Conservation (phyloP, 1,140 invertebrate genomes). For the Bombus sibiricus region DNA sequence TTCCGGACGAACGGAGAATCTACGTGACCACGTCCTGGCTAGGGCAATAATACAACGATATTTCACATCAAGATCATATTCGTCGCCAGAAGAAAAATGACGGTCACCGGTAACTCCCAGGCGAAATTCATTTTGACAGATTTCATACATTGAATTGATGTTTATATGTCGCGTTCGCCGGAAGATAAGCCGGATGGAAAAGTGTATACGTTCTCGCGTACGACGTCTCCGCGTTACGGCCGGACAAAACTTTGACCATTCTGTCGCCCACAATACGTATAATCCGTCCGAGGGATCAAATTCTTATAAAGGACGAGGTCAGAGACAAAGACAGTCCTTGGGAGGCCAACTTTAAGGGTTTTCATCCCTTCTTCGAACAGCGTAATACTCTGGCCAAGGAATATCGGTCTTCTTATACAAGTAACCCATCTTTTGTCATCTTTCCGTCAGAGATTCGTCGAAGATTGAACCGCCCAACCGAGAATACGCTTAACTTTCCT, state of each 20-base stretch:
- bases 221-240: background rate
- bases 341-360: conserved; percentile 39
- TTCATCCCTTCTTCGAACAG: conserved; percentile 39
- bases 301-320: conserved; percentile 71
- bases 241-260: conserved; percentile 67
- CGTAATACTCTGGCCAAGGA: conserved; percentile 31
- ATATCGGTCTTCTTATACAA: conserved; percentile 30
- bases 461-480: background rate
- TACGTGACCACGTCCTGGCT: conserved; percentile 52
- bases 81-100: conserved; percentile 81
- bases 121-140: conserved; percentile 83
- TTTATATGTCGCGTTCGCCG: conserved; percentile 79
- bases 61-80: conserved; percentile 82
- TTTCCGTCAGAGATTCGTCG: background rate
- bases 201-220: conserved; percentile 29
- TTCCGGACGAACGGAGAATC: background rate
- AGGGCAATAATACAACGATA: conserved; percentile 81
- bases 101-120: conserved; percentile 74
- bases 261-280: conserved; percentile 65
- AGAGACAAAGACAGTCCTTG: conserved; percentile 48
- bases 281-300: conserved; percentile 72
- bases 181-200: conserved; percentile 72
- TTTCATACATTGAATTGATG: conserved; percentile 83
- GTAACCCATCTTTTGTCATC: conserved; percentile 31
- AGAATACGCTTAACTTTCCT: conserved; percentile 4